Conservation (phyloP, 2,113 vertebrate species). For the Antechinus stuartii region DNA sequence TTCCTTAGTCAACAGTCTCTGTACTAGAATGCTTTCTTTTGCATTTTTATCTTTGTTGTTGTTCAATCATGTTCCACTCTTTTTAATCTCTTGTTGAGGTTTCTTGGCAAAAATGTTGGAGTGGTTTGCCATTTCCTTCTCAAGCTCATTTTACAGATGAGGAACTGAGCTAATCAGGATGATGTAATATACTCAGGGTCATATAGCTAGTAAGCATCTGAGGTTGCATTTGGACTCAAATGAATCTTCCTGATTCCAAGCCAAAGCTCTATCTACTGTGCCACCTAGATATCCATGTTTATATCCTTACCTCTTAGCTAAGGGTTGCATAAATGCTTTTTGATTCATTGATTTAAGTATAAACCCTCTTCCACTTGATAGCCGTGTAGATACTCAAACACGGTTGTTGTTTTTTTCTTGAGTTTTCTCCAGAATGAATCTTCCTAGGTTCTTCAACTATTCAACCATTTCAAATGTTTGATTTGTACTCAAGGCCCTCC, state of each 20-base stretch:
- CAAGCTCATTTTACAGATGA: neutral
- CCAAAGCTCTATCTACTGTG: neutral
- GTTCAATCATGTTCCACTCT: neutral
- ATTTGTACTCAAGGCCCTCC: neutral
- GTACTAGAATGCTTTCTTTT: neutral
- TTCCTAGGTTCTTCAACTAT: neutral
- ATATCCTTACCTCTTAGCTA: neutral
- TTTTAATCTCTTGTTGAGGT: neutral
- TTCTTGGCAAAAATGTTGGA: neutral
- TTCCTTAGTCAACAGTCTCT: neutral
- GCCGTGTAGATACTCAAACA: neutral
- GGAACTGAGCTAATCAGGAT: neutral
- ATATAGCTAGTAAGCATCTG: no score
- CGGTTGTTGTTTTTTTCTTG: neutral
- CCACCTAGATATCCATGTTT: neutral
- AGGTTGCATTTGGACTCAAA: neutral
- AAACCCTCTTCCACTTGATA: neutral
- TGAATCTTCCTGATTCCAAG: no score
- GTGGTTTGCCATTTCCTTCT: neutral
- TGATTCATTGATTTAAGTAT: neutral
- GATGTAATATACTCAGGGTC: neutral
- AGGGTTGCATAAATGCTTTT: neutral
- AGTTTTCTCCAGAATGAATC: neutral
- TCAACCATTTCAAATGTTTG: neutral
- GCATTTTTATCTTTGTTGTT: neutral